These are phyloP conservation scores for Heliconius melpomene DNA, from an alignment of 1,140 invertebrate genomes.

Conservation along the genomic window DNA sequence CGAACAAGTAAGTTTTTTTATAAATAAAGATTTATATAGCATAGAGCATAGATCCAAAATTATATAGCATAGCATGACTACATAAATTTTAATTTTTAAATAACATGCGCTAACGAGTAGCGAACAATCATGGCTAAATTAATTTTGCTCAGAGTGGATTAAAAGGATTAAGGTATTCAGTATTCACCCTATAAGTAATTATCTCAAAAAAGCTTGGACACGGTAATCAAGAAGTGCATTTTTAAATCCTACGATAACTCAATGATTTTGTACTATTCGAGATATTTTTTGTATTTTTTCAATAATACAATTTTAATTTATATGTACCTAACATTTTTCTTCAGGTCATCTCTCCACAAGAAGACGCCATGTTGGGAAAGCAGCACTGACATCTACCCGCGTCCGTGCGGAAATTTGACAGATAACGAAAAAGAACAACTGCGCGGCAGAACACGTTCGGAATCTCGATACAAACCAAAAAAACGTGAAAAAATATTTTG, in stretches of 20 bases:
- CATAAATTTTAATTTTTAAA: not conserved
- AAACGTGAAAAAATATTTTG: conserved; percentile 79
- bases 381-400: conserved; percentile 88
- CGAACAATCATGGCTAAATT: too few species aligned
- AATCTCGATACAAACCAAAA: conserved; percentile 77
- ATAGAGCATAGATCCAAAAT: not conserved
- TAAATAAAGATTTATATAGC: not conserved
- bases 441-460: conserved; percentile 81
- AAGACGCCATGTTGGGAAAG: conserved; percentile 89
- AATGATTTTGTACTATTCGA: not conserved
- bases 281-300: not conserved
- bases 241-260: not conserved
- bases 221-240: too few species aligned
- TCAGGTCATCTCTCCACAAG: conserved; percentile 72
- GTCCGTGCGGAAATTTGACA: conserved; percentile 87
- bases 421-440: conserved; percentile 86
- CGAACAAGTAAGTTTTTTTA: conserved; percentile 56
- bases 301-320: not conserved
- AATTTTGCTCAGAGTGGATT: too few species aligned
- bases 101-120: too few species aligned
- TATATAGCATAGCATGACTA: too few species aligned
- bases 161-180: too few species aligned
- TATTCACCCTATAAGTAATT: too few species aligned
- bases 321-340: conserved; percentile 29
- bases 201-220: too few species aligned